These are phyloP conservation scores for Proales similis DNA, from an alignment of 1,140 invertebrate species.

Conservation along the genomic window DNA sequence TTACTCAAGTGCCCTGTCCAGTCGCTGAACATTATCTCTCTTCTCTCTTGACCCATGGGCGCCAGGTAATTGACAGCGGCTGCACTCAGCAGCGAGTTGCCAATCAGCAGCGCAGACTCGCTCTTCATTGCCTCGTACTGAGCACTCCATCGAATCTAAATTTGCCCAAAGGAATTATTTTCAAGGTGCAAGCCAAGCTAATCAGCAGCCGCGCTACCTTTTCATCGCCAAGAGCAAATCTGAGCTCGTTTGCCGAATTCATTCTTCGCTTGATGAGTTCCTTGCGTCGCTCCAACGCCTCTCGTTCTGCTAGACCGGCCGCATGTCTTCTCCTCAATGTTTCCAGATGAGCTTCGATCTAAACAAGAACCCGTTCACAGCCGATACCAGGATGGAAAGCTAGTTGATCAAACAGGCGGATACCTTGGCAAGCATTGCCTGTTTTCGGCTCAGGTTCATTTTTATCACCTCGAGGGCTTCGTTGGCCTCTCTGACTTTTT, in stretches of 20 bases:
- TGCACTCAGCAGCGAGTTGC: slow-evolving; percentile 48
- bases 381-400: slow-evolving; percentile 37
- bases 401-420: not conserved
- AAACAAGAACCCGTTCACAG: too few species aligned
- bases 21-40: slow-evolving; percentile 39
- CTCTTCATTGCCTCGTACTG: slow-evolving; percentile 58
- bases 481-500: slow-evolving; percentile 33
- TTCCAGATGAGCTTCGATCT: slow-evolving; percentile 49
- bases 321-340: slow-evolving; percentile 51
- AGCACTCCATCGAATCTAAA: slow-evolving; percentile 73
- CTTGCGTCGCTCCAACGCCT: slow-evolving; percentile 59
- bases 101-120: slow-evolving; percentile 47
- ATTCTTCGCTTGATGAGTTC: slow-evolving; percentile 66
- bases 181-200: too few species aligned
- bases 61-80: slow-evolving; percentile 50
- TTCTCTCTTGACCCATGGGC: slow-evolving; percentile 40
- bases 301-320: slow-evolving; percentile 57
- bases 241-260: slow-evolving; percentile 67
- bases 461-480: slow-evolving; percentile 42
- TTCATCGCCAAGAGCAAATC: slow-evolving; percentile 71
- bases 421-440: slow-evolving; percentile 40
- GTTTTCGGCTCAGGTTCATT: slow-evolving; percentile 47
- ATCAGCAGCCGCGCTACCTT: too few species aligned
- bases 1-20: slow-evolving; percentile 44
- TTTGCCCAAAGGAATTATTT: too few species aligned